These are phyloP conservation scores for Cataglyphis altisquamis DNA, from an alignment of 2,888 invertebrate species.

Conservation along the genomic window DNA sequence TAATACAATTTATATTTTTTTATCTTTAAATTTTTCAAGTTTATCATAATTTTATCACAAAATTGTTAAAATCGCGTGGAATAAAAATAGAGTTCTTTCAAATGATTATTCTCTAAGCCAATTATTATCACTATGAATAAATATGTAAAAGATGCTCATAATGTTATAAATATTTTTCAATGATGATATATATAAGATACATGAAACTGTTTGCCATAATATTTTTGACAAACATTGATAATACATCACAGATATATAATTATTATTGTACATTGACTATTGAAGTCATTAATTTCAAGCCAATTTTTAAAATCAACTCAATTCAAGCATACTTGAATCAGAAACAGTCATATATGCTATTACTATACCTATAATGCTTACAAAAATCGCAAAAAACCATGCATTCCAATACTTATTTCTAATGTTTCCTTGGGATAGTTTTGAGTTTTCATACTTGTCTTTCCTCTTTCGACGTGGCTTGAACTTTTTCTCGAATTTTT, in stretches of 20 bases:
- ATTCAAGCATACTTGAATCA: constrained; percentile 3
- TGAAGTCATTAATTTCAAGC: not conserved
- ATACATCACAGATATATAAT: constrained; percentile 29
- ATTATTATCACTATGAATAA: constrained; percentile 2
- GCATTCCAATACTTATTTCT: constrained; percentile 30
- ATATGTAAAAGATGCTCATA: not conserved
- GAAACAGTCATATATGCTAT: constrained; percentile 37
- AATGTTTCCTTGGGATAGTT: constrained; percentile 18
- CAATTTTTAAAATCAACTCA: constrained; percentile 24
- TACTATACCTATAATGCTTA: constrained; percentile 47
- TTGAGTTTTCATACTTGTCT: constrained; percentile 71
- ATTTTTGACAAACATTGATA: not conserved
- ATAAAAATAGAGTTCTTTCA: not conserved
- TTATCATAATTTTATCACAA: not conserved
- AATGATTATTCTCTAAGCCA: constrained; percentile 15
- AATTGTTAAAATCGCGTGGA: not conserved
- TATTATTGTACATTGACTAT: constrained; percentile 14
- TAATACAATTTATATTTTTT: constrained; percentile 3
- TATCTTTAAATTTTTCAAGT: not conserved
- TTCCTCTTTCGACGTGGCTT: constrained; percentile 81
- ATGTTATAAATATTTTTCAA: not conserved
- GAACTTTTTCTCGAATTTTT: constrained; percentile 92
- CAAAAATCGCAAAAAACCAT: constrained; percentile 55
- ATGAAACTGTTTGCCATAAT: not conserved
- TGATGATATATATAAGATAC: constrained; percentile 21